These are phyloP conservation scores for Pampusana beccarii DNA, from an alignment of 2,113 vertebrate genomes.

Conservation along the genomic window DNA sequence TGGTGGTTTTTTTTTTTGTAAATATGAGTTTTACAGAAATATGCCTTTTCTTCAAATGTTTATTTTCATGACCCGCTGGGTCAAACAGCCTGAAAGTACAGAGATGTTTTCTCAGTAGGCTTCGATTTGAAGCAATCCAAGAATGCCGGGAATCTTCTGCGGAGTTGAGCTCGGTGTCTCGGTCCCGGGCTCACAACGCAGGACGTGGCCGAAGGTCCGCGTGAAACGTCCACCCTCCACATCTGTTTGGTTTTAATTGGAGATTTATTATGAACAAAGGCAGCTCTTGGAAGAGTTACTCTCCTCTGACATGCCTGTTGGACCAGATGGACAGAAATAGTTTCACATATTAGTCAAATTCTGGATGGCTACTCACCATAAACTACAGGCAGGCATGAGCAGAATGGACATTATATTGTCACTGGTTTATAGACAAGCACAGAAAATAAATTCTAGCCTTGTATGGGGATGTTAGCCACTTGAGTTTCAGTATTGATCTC, in stretches of 20 bases:
- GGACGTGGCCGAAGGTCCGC: not conserved
- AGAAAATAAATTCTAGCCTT: slow-evolving; percentile 29
- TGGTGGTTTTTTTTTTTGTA: not conserved
- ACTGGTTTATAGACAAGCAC: slow-evolving; percentile 13
- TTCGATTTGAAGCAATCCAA: not conserved
- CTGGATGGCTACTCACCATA: slow-evolving; percentile 37
- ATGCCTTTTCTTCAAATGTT: not conserved
- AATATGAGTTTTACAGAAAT: not conserved
- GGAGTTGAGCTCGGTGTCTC: rapidly evolving
- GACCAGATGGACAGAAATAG: slow-evolving; percentile 53
- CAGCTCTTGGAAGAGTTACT: slow-evolving; percentile 36
- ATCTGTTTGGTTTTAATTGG: slow-evolving; percentile 37
- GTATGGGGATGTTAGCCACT: slow-evolving; percentile 7
- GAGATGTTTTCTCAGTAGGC: slow-evolving; percentile 33
- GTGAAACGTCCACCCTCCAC: not conserved
- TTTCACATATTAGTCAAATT: slow-evolving; percentile 31
- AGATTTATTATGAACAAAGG: slow-evolving; percentile 29
- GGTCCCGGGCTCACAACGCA: not conserved
- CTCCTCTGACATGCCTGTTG: not conserved
- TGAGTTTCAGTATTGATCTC: not conserved
- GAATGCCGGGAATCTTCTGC: slow-evolving; percentile 1
- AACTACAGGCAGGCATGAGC: not conserved
- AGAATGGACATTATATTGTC: not conserved
- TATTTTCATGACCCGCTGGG: not conserved
- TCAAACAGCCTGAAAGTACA: not conserved